A percentile compares a stretch with the other conserved stretches of the same genome.
Evolutionary conservation across 2,797 vertebrate genomes (phyloP).

Genomic region (Hirundo rustica): DNA sequence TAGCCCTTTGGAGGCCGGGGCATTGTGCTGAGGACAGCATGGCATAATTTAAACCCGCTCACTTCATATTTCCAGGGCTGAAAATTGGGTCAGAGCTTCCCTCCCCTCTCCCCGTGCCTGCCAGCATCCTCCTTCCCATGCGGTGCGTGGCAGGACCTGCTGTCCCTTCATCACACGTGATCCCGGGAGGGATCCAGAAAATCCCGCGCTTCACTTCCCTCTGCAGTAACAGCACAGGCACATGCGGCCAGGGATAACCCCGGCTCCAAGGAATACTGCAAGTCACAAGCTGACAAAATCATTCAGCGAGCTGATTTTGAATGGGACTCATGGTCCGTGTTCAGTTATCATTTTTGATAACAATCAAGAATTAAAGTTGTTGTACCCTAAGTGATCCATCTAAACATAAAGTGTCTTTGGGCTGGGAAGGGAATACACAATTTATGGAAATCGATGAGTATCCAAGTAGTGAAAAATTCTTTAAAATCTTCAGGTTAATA

Average conservation of each 20-base stretch:
- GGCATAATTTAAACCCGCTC: conserved; percentile 43
- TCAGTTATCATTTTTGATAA: background rate
- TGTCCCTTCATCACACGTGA: background rate
- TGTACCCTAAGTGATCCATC: background rate
- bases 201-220: background rate
- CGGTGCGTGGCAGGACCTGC: background rate
- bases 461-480: background rate
- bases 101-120: background rate
- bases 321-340: background rate
- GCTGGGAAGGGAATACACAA: background rate
- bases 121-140: background rate
- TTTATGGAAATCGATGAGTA: background rate
- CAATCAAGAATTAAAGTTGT: background rate
- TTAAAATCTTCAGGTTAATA: background rate
- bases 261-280: background rate
- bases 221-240: background rate
- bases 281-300: background rate
- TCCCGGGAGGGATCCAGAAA: background rate
- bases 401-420: background rate
- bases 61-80: conserved; percentile 63
- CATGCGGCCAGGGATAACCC: background rate
- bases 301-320: background rate
- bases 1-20: background rate
- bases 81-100: conserved; percentile 61
- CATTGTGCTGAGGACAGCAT: conserved; percentile 13